These are phyloP conservation scores for Aythya fuligula DNA, from an alignment of 2,797 vertebrate genomes.

Conservation along the genomic window DNA sequence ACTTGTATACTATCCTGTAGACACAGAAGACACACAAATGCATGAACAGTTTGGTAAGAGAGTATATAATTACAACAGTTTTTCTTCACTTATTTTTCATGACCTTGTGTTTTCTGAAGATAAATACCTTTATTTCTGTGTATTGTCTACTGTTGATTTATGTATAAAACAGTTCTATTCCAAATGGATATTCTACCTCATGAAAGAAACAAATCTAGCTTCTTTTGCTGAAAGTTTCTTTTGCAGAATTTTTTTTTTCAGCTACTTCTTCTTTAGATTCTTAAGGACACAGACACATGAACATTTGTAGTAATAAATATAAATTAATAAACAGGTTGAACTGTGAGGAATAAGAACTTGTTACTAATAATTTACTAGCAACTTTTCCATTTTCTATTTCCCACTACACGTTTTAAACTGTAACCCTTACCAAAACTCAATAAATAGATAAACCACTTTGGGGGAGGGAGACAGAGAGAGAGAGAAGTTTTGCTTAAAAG, in stretches of 20 bases:
- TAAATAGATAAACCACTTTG: neutral
- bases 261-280: neutral
- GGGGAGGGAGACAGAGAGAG: neutral
- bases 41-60: neutral
- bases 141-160: neutral
- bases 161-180: neutral
- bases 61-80: neutral
- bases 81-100: neutral
- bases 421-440: neutral
- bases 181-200: neutral
- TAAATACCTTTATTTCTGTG: neutral
- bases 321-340: neutral
- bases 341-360: neutral
- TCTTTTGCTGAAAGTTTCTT: neutral
- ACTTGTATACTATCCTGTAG: neutral
- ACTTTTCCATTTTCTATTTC: neutral
- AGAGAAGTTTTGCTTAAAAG: fast-evolving
- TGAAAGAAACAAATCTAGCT: neutral
- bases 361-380: neutral
- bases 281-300: neutral
- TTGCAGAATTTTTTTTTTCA: neutral
- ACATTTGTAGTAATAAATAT: neutral
- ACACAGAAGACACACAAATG: neutral
- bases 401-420: neutral
- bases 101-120: neutral